Percentiles rank a stretch among this genome's conserved stretches.
Conservation (phyloP, 2,113 vertebrate genomes). For the Thalassoma bifasciatum region DNA sequence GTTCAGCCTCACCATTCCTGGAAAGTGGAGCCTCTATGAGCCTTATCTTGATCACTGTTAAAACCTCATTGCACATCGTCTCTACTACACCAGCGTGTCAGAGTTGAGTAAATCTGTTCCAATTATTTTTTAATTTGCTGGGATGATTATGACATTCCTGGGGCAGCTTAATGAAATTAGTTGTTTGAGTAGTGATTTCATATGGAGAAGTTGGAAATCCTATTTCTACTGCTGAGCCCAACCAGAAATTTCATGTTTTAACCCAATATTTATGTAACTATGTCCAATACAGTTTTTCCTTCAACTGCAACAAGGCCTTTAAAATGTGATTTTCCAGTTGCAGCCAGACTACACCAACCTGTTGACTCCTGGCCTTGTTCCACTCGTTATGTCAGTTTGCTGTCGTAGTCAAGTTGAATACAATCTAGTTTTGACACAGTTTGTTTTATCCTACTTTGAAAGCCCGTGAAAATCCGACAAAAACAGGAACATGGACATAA, state of each 20-base stretch:
- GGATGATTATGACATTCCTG: constrained; percentile 63
- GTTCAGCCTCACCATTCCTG: constrained; percentile 9
- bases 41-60: constrained; percentile 11
- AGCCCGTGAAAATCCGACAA: too few relatives aligned
- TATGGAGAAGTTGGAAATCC: constrained; percentile 34
- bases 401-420: too few relatives aligned
- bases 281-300: background rate
- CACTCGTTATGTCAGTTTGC: too few relatives aligned
- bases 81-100: constrained; percentile 16
- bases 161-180: constrained; percentile 66
- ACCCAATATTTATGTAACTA: too few relatives aligned
- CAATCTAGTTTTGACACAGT: too few relatives aligned
- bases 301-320: background rate
- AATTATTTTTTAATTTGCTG: constrained; percentile 57
- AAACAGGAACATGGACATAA: too few relatives aligned
- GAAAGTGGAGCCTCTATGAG: constrained; percentile 3
- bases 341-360: too few relatives aligned
- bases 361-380: too few relatives aligned
- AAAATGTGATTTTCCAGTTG: constrained; percentile 14
- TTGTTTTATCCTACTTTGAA: too few relatives aligned
- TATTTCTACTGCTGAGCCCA: constrained; percentile 48
- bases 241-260: constrained; percentile 3
- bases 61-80: constrained; percentile 13
- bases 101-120: constrained; percentile 40
- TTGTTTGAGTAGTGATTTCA: constrained; percentile 65